A percentile compares a stretch with the other conserved stretches of the same genome.
These are phyloP conservation scores for Megalops atlanticus DNA, from an alignment of 2,113 vertebrate genomes.

Conservation along the genomic window DNA sequence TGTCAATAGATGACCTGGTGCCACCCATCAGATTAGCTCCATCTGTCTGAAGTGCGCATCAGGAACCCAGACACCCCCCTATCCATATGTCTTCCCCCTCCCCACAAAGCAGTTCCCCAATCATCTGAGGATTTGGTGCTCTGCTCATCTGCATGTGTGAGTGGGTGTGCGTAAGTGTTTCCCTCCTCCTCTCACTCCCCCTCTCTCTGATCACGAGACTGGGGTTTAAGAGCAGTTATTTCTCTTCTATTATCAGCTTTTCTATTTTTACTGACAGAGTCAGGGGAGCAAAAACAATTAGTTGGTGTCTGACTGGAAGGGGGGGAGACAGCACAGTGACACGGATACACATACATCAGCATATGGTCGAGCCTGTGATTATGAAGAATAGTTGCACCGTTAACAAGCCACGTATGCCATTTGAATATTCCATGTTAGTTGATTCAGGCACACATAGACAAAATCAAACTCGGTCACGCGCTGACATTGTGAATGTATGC, in stretches of 20 bases:
- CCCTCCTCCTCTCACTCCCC: conserved; percentile 14
- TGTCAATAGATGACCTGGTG: conserved; percentile 37
- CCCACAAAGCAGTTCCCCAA: conserved; percentile 47
- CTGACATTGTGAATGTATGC: not conserved
- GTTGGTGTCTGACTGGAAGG: conserved; percentile 63
- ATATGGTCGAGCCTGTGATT: no score
- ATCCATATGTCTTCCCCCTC: no score
- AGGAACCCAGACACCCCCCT: conserved; percentile 30
- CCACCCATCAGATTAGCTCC: conserved; percentile 15
- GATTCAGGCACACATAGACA: not conserved
- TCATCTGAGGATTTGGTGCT: no score
- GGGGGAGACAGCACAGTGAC: conserved; percentile 49
- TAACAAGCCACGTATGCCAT: not conserved
- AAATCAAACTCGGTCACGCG: not conserved
- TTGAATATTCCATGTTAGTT: not conserved
- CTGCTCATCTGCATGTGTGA: conserved; percentile 23
- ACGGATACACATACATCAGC: not conserved
- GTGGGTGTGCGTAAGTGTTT: conserved; percentile 21
- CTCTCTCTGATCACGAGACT: conserved; percentile 33
- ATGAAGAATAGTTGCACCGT: not conserved
- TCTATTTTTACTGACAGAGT: conserved; percentile 60
- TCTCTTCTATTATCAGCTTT: conserved; percentile 59
- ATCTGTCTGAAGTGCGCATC: conserved; percentile 45
- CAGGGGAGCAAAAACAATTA: conserved; percentile 64
- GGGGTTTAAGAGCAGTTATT: conserved; percentile 55